phyloP scores from a whole-genome alignment of 2,797 vertebrate genomes.

The Sebastes cheni region DNA sequence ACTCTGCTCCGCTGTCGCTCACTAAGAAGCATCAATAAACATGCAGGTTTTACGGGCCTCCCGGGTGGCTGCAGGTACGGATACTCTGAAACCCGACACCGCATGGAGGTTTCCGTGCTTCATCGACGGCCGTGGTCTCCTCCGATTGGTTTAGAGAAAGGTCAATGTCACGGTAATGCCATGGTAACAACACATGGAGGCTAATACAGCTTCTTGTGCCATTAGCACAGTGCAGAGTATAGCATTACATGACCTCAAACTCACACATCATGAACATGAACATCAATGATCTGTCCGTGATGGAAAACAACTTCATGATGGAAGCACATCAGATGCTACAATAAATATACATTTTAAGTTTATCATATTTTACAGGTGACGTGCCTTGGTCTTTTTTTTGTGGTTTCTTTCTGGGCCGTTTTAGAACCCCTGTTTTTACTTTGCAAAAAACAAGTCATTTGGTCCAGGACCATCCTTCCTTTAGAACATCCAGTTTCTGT shows the following conservation, averaged over 20 bases:
- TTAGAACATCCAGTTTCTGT: no score
- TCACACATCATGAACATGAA: no score
- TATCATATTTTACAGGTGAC: no score
- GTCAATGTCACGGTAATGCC: slow-evolving; percentile 8
- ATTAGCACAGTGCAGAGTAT: not conserved
- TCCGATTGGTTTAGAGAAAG: slow-evolving; percentile 15
- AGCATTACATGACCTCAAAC: not conserved
- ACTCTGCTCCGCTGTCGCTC: not conserved
- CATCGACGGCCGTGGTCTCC: not conserved
- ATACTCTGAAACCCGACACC: slow-evolving; percentile 21
- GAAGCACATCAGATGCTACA: no score
- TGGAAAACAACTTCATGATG: no score
- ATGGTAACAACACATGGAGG: not conserved
- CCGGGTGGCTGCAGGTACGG: not conserved
- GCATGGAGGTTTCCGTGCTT: not conserved
- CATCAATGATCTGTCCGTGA: not conserved
- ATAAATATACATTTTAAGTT: no score
- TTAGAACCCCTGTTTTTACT: no score
- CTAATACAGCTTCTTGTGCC: not conserved
- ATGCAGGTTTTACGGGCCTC: slow-evolving; percentile 23
- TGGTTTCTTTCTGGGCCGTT: no score
- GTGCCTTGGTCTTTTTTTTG: no score
- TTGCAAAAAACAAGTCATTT: no score
- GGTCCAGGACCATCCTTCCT: no score
- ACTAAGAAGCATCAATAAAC: slow-evolving; percentile 21